Conservation (phyloP, 2,888 invertebrate genomes). For the Synergus gifuensis region DNA sequence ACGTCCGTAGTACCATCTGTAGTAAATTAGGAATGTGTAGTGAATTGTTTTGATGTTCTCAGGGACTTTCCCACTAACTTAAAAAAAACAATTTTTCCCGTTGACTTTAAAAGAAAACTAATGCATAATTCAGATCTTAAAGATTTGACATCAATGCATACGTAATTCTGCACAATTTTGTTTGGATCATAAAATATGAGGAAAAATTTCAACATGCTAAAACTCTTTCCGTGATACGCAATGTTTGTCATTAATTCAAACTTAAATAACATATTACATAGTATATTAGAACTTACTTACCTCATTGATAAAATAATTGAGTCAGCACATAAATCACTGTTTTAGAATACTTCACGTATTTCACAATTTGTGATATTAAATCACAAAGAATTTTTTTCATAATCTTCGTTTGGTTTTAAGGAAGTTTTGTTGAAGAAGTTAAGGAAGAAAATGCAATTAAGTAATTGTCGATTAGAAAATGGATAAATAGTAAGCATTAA, state of each 20-base stretch:
- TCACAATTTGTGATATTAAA: background rate
- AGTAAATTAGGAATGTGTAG: background rate
- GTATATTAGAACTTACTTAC: background rate
- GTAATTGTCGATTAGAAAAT: slow-evolving; percentile 24
- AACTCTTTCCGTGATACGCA: background rate
- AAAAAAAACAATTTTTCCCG: background rate
- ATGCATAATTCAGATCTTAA: slow-evolving; percentile 15
- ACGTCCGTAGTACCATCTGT: background rate
- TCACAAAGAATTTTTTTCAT: background rate
- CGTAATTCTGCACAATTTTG: background rate
- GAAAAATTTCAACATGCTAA: background rate
- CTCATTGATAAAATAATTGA: background rate
- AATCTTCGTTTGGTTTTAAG: background rate
- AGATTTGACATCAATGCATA: background rate
- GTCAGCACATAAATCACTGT: background rate
- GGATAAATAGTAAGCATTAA: background rate
- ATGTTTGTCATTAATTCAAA: background rate
- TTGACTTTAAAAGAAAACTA: background rate
- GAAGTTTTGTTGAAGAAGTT: background rate
- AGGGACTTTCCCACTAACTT: background rate
- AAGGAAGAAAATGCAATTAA: background rate
- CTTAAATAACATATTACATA: background rate
- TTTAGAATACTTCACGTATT: background rate
- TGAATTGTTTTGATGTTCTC: background rate
- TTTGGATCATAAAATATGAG: background rate